phyloP scores from a whole-genome alignment of 2,113 vertebrate genomes.

The Pycnonotus jocosus region DNA sequence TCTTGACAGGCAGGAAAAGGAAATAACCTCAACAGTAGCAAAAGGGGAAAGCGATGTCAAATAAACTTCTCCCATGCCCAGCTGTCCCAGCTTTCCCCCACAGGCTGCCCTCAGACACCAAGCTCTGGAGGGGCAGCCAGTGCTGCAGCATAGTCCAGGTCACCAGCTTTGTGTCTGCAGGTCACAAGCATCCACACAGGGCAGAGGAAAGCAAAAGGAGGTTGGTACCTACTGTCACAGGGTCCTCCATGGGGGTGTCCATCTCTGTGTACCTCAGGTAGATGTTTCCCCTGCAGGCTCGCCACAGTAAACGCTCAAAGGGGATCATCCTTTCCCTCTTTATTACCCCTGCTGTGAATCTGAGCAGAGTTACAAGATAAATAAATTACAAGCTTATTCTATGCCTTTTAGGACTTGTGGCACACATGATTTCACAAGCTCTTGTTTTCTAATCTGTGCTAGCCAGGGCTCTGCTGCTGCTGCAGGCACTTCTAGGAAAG shows the following conservation, averaged over 20 bases:
- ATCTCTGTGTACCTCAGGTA: slow-evolving; percentile 78
- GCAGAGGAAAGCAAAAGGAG: neutral
- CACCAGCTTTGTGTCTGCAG: neutral
- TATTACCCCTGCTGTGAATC: slow-evolving; percentile 78
- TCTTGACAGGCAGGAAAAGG: neutral
- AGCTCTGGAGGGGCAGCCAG: neutral
- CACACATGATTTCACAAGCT: neutral
- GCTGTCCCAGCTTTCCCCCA: neutral
- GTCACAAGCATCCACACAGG: rapidly evolving
- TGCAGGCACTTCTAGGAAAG: neutral
- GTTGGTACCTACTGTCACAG: slow-evolving; percentile 66
- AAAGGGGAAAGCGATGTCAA: neutral
- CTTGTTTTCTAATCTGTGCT: neutral
- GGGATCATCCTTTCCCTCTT: slow-evolving; percentile 75
- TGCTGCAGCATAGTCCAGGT: neutral
- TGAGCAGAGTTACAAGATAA: neutral
- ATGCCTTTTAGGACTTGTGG: neutral
- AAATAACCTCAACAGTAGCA: neutral
- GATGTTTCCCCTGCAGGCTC: slow-evolving; percentile 79
- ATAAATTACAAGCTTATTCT: neutral
- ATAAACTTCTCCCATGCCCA: neutral
- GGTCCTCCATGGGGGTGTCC: slow-evolving; percentile 73
- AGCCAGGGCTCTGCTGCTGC: neutral
- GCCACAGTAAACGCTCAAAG: slow-evolving; percentile 79
- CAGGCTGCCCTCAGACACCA: neutral